Conservation (phyloP, 35 echinoderm and acorn worm genomes). For the Apostichopus californicus region DNA sequence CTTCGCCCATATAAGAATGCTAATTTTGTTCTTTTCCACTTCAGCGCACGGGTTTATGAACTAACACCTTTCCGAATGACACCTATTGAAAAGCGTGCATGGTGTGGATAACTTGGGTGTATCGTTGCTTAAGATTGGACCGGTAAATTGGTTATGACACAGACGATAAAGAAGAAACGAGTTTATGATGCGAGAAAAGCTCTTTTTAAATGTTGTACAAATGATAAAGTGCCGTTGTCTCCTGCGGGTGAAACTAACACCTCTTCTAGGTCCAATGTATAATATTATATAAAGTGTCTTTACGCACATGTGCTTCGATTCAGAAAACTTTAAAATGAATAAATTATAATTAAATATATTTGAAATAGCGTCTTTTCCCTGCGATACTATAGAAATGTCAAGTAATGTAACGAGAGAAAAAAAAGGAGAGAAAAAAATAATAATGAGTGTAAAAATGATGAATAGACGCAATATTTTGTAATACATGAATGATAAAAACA, state of each 20-base stretch:
- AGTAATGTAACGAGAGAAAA: not conserved
- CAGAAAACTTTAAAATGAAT: conserved; percentile 20
- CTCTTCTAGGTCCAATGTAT: not conserved
- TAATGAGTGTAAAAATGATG: not conserved
- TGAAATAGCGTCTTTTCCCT: not conserved
- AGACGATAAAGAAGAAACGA: not conserved
- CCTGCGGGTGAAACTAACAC: conserved; percentile 4
- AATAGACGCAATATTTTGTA: not conserved
- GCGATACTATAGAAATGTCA: not conserved
- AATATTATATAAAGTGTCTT: not conserved
- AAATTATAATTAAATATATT: conserved; percentile 53
- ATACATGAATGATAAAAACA: conserved; percentile 14
- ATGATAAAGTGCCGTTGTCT: conserved; percentile 9
- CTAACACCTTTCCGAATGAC: conserved; percentile 32
- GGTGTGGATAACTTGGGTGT: not conserved
- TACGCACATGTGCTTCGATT: not conserved
- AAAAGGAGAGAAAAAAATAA: not conserved
- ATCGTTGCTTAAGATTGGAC: conserved; percentile 30
- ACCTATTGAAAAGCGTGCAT: not conserved
- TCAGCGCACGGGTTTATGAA: conserved; percentile 37
- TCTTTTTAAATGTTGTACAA: conserved; percentile 29
- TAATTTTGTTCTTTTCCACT: conserved; percentile 44
- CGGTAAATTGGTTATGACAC: conserved; percentile 29
- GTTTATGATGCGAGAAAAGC: not conserved
- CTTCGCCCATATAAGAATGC: conserved; percentile 4